A percentile compares a stretch with the other conserved stretches of the same genome.
Conservation (phyloP, 2,113 vertebrate genomes). For the Bambusicola thoracicus region DNA sequence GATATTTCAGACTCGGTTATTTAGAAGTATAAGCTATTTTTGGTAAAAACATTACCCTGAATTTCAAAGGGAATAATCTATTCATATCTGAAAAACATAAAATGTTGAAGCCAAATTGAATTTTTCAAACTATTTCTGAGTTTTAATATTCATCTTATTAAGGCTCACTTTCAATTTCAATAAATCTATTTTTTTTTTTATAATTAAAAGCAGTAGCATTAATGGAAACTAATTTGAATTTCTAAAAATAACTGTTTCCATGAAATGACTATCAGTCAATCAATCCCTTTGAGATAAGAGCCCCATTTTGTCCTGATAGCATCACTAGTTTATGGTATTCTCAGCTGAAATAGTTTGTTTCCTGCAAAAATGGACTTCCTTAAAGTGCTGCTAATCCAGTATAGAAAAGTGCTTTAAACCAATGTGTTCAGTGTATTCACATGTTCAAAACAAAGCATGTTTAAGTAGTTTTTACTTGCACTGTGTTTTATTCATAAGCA, state of each 20-base stretch:
- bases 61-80: not conserved
- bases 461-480: not conserved
- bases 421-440: not conserved
- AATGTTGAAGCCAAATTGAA: not conserved
- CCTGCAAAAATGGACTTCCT: not conserved
- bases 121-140: not conserved
- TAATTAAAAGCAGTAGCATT: conserved; percentile 61
- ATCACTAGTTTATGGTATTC: not conserved
- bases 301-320: conserved; percentile 63
- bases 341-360: not conserved
- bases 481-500: not conserved
- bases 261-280: conserved; percentile 49
- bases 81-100: not conserved
- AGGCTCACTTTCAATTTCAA: conserved; percentile 36
- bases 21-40: not conserved
- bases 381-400: not conserved
- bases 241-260: conserved; percentile 69
- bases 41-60: not conserved
- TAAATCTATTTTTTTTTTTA: conserved; percentile 33
- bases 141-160: conserved; percentile 35
- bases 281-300: conserved; percentile 38
- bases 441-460: not conserved
- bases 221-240: conserved; percentile 66
- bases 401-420: not conserved
- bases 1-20: not conserved